Conservation (phyloP, 1,140 invertebrate genomes). For the Helicoverpa zea region DNA sequence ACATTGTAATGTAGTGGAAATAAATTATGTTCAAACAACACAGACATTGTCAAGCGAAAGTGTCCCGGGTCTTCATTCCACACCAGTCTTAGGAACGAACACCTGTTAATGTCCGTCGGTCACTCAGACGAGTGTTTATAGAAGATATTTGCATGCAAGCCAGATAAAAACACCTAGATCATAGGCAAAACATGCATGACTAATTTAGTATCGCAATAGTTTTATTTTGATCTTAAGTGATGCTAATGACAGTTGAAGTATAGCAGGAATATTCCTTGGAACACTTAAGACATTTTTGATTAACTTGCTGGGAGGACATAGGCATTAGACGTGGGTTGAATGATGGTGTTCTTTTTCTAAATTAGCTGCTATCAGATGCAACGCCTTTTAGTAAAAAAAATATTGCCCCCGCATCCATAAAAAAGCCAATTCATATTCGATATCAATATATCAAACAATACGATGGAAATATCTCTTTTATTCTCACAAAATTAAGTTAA, state of each 20-base stretch:
- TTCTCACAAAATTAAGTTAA: constrained; percentile 83
- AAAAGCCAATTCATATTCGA: constrained; percentile 54
- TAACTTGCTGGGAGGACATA: not conserved
- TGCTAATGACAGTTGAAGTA: constrained; percentile 33
- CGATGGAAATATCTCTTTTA: constrained; percentile 76
- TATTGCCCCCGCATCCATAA: constrained; percentile 54
- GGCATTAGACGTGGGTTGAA: too few relatives aligned
- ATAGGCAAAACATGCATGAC: constrained; percentile 68
- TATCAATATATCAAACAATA: constrained; percentile 71
- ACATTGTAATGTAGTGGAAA: constrained; percentile 4
- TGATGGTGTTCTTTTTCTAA: constrained; percentile 20
- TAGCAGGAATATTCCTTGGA: constrained; percentile 4
- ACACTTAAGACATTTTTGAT: not conserved
- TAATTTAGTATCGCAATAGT: constrained; percentile 61
- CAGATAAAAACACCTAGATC: constrained; percentile 70
- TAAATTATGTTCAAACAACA: constrained; percentile 17
- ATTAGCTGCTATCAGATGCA: constrained; percentile 32
- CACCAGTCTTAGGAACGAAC: constrained; percentile 54
- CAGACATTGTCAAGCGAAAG: constrained; percentile 51
- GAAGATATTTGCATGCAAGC: constrained; percentile 71
- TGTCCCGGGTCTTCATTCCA: constrained; percentile 54
- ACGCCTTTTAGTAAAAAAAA: constrained; percentile 37
- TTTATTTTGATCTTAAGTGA: constrained; percentile 51
- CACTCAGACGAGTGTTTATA: constrained; percentile 61
- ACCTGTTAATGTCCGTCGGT: constrained; percentile 64